phyloP scores from a whole-genome alignment of 1,140 invertebrate genomes.

The Pogonomyrmex californicus region DNA sequence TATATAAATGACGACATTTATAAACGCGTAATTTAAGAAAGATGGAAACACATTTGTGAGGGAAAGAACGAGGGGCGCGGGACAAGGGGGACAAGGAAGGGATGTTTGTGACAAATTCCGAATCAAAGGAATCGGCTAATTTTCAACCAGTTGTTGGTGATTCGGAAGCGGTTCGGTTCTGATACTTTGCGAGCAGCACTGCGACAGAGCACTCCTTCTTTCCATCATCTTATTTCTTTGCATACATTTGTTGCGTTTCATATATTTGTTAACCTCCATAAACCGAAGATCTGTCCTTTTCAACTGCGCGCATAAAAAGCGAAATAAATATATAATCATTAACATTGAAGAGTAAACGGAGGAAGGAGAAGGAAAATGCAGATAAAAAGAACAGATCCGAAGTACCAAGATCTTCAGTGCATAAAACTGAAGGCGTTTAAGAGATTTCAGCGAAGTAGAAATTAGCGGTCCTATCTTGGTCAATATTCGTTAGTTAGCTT shows the following conservation, averaged over 20 bases:
- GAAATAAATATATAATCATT: slow-evolving; percentile 37
- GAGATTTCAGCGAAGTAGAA: slow-evolving; percentile 36
- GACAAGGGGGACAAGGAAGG: background rate
- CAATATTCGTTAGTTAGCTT: slow-evolving; percentile 27
- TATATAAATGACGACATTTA: slow-evolving; percentile 62
- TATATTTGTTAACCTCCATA: background rate
- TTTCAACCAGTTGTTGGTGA: background rate
- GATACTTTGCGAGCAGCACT: slow-evolving; percentile 54
- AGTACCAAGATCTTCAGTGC: background rate
- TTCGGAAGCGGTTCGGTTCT: background rate
- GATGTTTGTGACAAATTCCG: slow-evolving; percentile 9
- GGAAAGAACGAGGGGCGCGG: background rate
- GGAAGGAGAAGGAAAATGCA: background rate
- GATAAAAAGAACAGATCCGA: background rate
- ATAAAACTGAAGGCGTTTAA: slow-evolving; percentile 14
- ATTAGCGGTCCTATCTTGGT: slow-evolving; percentile 50
- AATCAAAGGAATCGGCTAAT: background rate
- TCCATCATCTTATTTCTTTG: background rate
- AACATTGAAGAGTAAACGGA: background rate
- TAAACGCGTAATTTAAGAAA: slow-evolving; percentile 61
- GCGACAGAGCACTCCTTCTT: background rate
- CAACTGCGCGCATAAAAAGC: background rate
- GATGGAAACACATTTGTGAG: slow-evolving; percentile 48
- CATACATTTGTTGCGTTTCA: background rate
- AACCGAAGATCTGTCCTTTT: slow-evolving; percentile 24